Percentiles rank a stretch among this genome's conserved stretches.
phyloP scores from a whole-genome alignment of 2,888 invertebrate species.

The Hirtodrosophila confusa region DNA sequence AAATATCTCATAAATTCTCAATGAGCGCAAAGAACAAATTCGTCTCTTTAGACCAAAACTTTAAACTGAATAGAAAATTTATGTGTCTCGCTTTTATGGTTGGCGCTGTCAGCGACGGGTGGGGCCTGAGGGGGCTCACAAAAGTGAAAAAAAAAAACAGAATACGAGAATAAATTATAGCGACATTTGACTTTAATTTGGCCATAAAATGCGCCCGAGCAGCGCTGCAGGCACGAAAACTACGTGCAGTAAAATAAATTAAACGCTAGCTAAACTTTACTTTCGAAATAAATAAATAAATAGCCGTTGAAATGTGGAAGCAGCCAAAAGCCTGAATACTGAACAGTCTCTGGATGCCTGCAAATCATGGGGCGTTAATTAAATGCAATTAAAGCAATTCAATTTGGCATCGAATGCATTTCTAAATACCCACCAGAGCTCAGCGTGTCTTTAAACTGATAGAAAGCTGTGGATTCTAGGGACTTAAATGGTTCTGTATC shows the following conservation, averaged over 20 bases:
- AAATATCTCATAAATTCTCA: conserved; percentile 57
- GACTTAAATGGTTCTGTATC: too few species aligned
- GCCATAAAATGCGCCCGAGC: conserved; percentile 49
- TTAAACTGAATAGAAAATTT: conserved; percentile 53
- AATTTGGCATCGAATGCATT: conserved; percentile 18
- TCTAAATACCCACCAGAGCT: background rate
- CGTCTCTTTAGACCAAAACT: conserved; percentile 35
- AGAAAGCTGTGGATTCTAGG: too few species aligned
- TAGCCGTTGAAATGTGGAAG: conserved; percentile 7
- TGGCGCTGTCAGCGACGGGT: conserved; percentile 4
- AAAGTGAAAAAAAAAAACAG: conserved; percentile 4
- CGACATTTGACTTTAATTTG: conserved; percentile 68
- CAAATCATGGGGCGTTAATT: conserved; percentile 44
- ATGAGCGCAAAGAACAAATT: conserved; percentile 14
- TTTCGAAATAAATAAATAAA: conserved; percentile 49
- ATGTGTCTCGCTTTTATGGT: conserved; percentile 28
- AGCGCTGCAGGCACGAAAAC: conserved; percentile 1
- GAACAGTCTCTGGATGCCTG: conserved; percentile 44
- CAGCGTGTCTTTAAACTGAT: too few species aligned
- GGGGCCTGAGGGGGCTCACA: background rate
- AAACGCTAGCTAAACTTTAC: conserved; percentile 39
- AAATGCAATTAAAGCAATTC: conserved; percentile 57
- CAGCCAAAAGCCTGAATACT: conserved; percentile 12
- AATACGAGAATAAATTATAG: conserved; percentile 27
- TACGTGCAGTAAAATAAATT: conserved; percentile 54